Evolutionary conservation across 2,888 invertebrate genomes (phyloP).

Genomic region (Lordiphosa andalusiaca): DNA sequence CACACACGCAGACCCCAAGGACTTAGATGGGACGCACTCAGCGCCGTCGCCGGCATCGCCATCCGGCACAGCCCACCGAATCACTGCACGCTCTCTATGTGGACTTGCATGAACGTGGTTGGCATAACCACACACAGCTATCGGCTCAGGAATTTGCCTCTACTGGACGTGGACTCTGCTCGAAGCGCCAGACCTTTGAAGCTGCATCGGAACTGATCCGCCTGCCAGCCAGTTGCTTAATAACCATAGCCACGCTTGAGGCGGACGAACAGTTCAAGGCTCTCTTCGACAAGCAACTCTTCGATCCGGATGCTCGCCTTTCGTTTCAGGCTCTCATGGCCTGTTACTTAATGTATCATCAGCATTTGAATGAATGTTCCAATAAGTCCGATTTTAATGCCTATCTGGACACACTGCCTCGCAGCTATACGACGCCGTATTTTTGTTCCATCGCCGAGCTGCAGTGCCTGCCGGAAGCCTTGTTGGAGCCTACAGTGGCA

Average conservation of each 20-base stretch:
- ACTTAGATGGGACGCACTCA: slow-evolving; percentile 71
- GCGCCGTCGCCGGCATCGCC: slow-evolving; percentile 48
- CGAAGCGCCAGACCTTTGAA: slow-evolving; percentile 81
- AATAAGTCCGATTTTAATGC: slow-evolving; percentile 82
- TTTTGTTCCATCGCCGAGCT: slow-evolving; percentile 84
- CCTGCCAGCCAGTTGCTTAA: slow-evolving; percentile 83
- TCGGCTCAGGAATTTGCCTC: slow-evolving; percentile 83
- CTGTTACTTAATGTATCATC: slow-evolving; percentile 87
- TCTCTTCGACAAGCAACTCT: slow-evolving; percentile 73
- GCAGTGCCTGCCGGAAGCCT: slow-evolving; percentile 82
- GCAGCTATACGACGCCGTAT: slow-evolving; percentile 85
- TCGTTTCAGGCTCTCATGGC: slow-evolving; percentile 88
- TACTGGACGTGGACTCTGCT: slow-evolving; percentile 89
- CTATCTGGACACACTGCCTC: slow-evolving; percentile 87
- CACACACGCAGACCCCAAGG: slow-evolving; percentile 32
- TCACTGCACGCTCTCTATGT: slow-evolving; percentile 53
- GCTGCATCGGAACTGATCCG: slow-evolving; percentile 84
- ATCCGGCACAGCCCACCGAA: background rate
- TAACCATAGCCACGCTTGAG: slow-evolving; percentile 83
- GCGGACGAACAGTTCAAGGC: slow-evolving; percentile 82
- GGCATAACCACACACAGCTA: slow-evolving; percentile 83
- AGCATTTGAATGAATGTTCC: slow-evolving; percentile 80
- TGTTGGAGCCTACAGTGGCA: slow-evolving; percentile 82
- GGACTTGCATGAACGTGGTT: slow-evolving; percentile 79
- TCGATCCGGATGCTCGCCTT: slow-evolving; percentile 77